Conservation (phyloP, 2,113 vertebrate species). For the Ptilonorhynchus violaceus region DNA sequence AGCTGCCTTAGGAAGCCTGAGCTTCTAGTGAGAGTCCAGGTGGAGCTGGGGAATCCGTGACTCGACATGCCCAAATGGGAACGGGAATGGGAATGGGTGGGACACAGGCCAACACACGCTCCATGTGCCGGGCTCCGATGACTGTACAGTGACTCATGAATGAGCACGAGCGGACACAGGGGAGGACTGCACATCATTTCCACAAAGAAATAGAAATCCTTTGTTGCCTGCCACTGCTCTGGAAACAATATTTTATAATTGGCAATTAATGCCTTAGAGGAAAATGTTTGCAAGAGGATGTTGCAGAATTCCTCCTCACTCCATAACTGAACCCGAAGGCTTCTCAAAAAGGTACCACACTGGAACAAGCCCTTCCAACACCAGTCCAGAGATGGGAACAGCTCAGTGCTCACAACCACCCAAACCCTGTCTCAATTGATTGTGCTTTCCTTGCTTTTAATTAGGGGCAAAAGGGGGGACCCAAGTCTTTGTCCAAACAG, state of each 20-base stretch:
- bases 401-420: background rate
- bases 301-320: background rate
- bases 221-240: background rate
- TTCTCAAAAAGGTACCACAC: background rate
- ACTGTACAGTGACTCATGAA: background rate
- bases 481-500: background rate
- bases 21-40: background rate
- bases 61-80: accelerated
- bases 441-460: background rate
- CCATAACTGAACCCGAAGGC: background rate
- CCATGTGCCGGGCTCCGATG: accelerated
- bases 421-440: background rate
- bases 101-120: background rate
- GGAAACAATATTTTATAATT: background rate
- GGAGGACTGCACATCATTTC: background rate
- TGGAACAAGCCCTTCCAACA: background rate
- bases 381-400: background rate
- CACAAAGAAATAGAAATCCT: background rate
- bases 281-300: background rate
- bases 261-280: background rate
- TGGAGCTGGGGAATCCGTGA: background rate
- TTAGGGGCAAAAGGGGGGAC: background rate
- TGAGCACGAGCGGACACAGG: background rate
- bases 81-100: background rate
- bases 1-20: background rate